A percentile compares a stretch with the other conserved stretches of the same genome.
phyloP scores from a whole-genome alignment of 2,797 vertebrate genomes.

The Rhynchonycteris naso region DNA sequence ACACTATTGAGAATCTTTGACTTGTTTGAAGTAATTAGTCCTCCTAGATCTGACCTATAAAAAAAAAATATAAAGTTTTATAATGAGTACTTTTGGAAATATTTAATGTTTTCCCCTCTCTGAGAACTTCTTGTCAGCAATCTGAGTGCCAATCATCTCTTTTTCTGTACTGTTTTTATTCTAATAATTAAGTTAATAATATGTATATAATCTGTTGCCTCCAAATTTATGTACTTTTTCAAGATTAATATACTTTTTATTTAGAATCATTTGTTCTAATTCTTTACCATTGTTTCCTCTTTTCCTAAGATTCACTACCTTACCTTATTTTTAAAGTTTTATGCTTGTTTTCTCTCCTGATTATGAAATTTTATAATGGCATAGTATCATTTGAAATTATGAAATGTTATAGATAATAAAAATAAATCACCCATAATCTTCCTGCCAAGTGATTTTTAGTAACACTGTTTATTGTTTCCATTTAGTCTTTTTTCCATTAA shows the following conservation, averaged over 20 bases:
- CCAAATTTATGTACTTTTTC: not conserved
- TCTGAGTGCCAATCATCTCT: not conserved
- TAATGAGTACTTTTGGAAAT: not conserved
- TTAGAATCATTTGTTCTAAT: not conserved
- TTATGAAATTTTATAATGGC: not conserved
- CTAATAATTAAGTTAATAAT: not conserved
- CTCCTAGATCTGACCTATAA: not conserved
- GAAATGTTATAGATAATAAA: not conserved
- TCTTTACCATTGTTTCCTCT: not conserved
- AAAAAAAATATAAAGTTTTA: not conserved
- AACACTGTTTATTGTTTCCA: conserved; percentile 31
- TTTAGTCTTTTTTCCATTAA: not conserved
- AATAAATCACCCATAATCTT: not conserved
- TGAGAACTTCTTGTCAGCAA: not conserved
- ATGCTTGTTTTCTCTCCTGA: not conserved
- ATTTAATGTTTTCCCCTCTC: not conserved
- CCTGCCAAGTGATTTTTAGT: not conserved
- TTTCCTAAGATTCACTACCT: not conserved
- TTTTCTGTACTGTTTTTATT: not conserved
- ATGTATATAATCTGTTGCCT: not conserved
- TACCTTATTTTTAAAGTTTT: conserved; percentile 12
- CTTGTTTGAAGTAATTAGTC: not conserved
- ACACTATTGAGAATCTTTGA: not conserved
- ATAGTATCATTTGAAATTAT: not conserved
- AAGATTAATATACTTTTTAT: not conserved